Evolutionary conservation across 2,113 vertebrate species (phyloP).

Genomic region (Pristiophorus japonicus): DNA sequence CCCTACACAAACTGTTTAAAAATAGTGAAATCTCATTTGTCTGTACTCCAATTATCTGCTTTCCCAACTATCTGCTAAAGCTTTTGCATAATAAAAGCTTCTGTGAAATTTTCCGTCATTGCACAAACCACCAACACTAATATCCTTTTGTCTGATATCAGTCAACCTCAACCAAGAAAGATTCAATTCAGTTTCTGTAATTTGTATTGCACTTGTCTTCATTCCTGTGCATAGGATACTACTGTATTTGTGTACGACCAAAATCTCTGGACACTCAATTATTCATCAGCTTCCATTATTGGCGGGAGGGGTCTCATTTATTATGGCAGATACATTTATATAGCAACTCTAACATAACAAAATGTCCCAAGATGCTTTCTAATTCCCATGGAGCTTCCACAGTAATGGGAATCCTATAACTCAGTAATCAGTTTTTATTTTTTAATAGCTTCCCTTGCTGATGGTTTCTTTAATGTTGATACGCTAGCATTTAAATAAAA

Average conservation of each 20-base stretch:
- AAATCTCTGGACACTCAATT: not conserved
- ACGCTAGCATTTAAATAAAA: slow-evolving; percentile 11
- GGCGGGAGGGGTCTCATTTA: not conserved
- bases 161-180: not conserved
- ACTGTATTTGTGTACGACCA: not conserved
- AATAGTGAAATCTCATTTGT: not conserved
- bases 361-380: not conserved
- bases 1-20: not conserved
- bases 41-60: not conserved
- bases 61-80: not conserved
- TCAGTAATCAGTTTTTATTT: not conserved
- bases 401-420: slow-evolving; percentile 19
- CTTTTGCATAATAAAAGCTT: not conserved
- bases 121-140: not conserved
- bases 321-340: not conserved
- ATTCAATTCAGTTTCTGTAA: not conserved
- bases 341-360: not conserved
- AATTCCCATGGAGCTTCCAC: not conserved
- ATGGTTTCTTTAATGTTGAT: not conserved
- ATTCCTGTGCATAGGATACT: not conserved
- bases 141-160: not conserved
- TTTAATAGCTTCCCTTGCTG: slow-evolving; percentile 30
- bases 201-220: not conserved
- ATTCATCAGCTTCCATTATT: slow-evolving; percentile 25
- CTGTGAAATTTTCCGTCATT: not conserved